Evolutionary conservation across 2,113 vertebrate species (phyloP), one percentile per base, ranked within the genome.

Genomic region (Cervus canadensis): DNA sequence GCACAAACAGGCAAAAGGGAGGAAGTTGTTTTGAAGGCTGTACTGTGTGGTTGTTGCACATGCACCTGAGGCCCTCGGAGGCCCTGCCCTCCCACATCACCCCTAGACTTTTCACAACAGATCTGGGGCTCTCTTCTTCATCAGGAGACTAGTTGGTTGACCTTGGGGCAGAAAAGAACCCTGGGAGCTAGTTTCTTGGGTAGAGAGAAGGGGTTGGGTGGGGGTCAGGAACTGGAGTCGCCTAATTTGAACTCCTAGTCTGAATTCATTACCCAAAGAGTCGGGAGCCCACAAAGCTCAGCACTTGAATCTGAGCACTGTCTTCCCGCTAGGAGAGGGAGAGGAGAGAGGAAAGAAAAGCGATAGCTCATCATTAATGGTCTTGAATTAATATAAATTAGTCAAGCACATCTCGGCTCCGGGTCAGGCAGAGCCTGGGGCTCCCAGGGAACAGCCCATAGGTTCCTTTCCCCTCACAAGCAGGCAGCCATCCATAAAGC

Each of bases 321-420:
- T 98, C 93, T 89, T 98, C 96, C 98, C 89, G 81, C 96, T 97
- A 92, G 97, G 83, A 97, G 97, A 97, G 19, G 23, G 52, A 62
- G 36, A 91, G 25, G 90, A 93, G 82, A 89, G 45, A 88, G 56
- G 87, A 94, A 36, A 92, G 83, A 98, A 97, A 98, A 96, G 98
- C 94, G 67, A 99, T 99, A 98, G 98, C 98, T 99, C 98, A 98
- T 99, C 98, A 98, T 99, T 98, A 99, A 99, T 99, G 98, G 98
- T 96, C 98, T 98, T 99, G 98, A 99, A 99, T 99, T 99, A 99
- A 99, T 99, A 99, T 98, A 98, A 99, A 99, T 99, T 99, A 98
- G 98, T 89, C 7, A 2, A 98, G 91, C 97, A 79, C 91, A 95
- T 98, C 97, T 97, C 86, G 0, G 5, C 96, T 98, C 98, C 98